Evolutionary conservation across 2,113 vertebrate genomes (phyloP).

Genomic region (Oncorhynchus mykiss): DNA sequence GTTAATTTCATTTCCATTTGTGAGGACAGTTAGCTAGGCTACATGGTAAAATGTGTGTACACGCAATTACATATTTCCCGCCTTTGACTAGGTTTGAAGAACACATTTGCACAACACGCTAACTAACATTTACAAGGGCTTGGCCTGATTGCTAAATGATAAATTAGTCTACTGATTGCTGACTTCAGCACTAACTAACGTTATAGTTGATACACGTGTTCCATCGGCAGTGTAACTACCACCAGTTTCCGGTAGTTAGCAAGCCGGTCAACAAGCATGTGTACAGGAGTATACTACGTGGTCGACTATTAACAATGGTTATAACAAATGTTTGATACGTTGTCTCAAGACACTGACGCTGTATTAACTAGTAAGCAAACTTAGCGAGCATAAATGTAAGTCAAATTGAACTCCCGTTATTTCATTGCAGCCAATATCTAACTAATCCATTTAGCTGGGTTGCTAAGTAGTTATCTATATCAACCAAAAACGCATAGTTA

Average conservation of each 20-base stretch:
- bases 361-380: too few relatives aligned
- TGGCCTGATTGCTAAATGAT: constrained; percentile 56
- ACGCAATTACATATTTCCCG: background rate
- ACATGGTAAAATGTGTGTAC: background rate
- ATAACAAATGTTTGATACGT: too few relatives aligned
- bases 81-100: background rate
- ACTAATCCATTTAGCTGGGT: too few relatives aligned
- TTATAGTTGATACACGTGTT: constrained; percentile 71
- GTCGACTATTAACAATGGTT: background rate
- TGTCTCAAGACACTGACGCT: too few relatives aligned
- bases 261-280: background rate
- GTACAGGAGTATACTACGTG: background rate
- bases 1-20: constrained; percentile 15
- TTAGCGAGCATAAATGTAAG: too few relatives aligned
- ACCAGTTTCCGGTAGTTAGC: constrained; percentile 53
- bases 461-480: too few relatives aligned
- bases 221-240: constrained; percentile 30
- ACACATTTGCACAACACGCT: constrained; percentile 15
- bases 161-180: constrained; percentile 62
- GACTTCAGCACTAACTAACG: constrained; percentile 55
- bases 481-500: too few relatives aligned
- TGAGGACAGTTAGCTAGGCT: background rate
- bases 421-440: too few relatives aligned
- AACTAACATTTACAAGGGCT: constrained; percentile 27
- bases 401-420: too few relatives aligned